Base-by-base conservation (phyloP, 2,113 vertebrate species). In the Tauraco erythrolophus region DNA sequence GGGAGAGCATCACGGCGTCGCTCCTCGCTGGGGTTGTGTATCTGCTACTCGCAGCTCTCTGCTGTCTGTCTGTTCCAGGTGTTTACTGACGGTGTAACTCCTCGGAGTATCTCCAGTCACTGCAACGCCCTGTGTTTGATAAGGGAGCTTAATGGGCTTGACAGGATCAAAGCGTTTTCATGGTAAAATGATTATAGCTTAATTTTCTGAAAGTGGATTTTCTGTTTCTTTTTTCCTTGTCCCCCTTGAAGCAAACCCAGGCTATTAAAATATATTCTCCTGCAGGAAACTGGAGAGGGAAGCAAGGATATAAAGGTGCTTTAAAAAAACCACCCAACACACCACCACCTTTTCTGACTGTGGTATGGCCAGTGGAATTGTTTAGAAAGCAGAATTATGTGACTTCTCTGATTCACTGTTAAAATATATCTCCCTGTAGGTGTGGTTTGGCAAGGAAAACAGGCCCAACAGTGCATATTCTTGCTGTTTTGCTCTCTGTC, bases 61-160 rank as follows among this genome's bases (percentile, higher is more conserved):
- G 80, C 57, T 46, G 57, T 81, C 92, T 95, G 96, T 95, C 84
- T 69, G 46, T 85, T 94, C 95, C 97, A 98, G 98, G 98, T 98
- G 96, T 89, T 97, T 87, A 88, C 92, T 94, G 90, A 48, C 64
- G 80, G 31, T 94, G 84, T 71, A 64, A 69, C 78, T 69, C 72
- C 88, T 92, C 75, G 74, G 89, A 92, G 39, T 71, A 25, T 65
- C 83, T 96, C 89, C 84, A 46, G 31, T 76, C 93, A 46, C 78
- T 88, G 80, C 87, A 76, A 90, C 12, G 2, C 81, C 90, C 72
- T 84, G 84, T 37, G 28, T 75, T 95, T 89, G 84, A 89, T 92
- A 87, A 92, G 94, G 61, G 84, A 94, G 30, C 89, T 93, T 96
- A 95, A 93, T 93, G 91, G 89, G 82, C 89, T 90, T 95, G 90